phyloP scores from a whole-genome alignment of 2,888 invertebrate genomes.

The Bimastos eiseni region DNA sequence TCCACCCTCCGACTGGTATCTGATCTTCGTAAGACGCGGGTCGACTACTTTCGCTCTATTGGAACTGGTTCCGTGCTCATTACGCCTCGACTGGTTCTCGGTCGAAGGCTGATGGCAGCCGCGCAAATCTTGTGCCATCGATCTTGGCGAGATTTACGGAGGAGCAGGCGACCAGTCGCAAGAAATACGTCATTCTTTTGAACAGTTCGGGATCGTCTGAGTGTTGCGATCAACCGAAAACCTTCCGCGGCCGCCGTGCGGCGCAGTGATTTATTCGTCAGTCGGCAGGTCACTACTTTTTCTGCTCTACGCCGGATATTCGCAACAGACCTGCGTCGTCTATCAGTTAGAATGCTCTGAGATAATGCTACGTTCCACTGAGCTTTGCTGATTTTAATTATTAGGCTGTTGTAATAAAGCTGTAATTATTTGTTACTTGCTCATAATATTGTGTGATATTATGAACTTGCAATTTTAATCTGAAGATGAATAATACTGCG shows the following conservation, averaged over 20 bases:
- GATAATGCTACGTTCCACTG: background rate
- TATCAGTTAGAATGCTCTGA: background rate
- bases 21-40: background rate
- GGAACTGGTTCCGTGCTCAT: background rate
- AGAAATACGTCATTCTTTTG: constrained; percentile 13
- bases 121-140: background rate
- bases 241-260: background rate
- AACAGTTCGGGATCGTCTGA: background rate
- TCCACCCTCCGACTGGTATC: background rate
- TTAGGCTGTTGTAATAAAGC: background rate
- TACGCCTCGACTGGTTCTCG: background rate
- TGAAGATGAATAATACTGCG: background rate
- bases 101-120: background rate
- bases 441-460: too few species aligned
- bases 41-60: background rate
- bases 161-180: background rate
- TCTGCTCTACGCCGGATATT: background rate
- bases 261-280: background rate
- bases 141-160: background rate
- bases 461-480: too few species aligned
- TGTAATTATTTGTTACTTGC: background rate
- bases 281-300: background rate
- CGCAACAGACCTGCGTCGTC: background rate
- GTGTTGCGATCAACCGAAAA: constrained; percentile 13
- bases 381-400: background rate